Evolutionary conservation across 2,888 invertebrate species (phyloP), one percentile per base, ranked within the genome.

Genomic region (Synanthedon myopaeformis): DNA sequence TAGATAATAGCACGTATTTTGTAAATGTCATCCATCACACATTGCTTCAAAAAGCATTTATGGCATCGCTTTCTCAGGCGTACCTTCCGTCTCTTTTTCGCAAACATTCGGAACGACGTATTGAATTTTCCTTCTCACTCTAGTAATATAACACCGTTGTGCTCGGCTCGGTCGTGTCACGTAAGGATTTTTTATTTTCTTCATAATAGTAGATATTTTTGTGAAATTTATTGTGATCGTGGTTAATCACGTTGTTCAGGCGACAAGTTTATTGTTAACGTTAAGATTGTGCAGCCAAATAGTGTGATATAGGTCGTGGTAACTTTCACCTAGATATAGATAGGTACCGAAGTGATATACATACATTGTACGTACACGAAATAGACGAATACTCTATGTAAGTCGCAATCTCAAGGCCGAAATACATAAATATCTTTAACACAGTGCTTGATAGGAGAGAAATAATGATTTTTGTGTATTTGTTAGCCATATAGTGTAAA

Each of bases 131-230:
- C 67, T 64, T 86, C 87, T 82, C 83, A 64, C 72, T 87, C 81
- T 77, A 84, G 87, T 86, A 87, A 87, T 87, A 83, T 86, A 86
- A 87, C 87, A 87, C 87, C 87, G 87, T 86, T 85, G 83, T 79
- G 84, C 87, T 86, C 83, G 84, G 82, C 87, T 86, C 83, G 84
- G 82, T 85, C 85, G 84, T 87, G 87, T 87, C 87, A 86, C 85
- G 86, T 87, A 86, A 87, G 87, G 79, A 75, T 82, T 83, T 86
- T 82, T 81, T 84, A 79, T 82, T 85, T 83, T 82, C 76, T 73
- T 71, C 74, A 67, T 70, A 66, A 70, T 70, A 74, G 61, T 71
- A 68, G 70, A 71, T 70, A 67, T 72, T 72, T 69, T 61, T 64
- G 66, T 66, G 65, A 69, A 70, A 63, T 75, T 76, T 72, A 61